Evolutionary conservation across 2,888 invertebrate species (phyloP).

Genomic region (Eupeodes luniger): DNA sequence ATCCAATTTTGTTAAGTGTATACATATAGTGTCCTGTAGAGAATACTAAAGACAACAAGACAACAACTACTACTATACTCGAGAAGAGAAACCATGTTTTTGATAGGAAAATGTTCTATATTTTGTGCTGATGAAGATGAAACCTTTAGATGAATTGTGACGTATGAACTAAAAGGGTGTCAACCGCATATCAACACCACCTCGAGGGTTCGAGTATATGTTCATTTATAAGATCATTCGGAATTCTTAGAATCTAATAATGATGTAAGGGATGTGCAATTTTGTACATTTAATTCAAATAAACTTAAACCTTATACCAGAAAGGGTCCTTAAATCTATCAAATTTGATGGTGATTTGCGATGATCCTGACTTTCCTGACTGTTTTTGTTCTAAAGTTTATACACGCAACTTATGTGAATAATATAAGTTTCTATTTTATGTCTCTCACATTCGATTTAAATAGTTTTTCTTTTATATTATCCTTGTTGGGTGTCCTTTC

Average conservation of each 20-base stretch:
- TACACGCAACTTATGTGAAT: conserved; percentile 28
- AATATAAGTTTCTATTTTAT: conserved; percentile 54
- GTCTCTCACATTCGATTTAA: conserved; percentile 56
- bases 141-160: conserved; percentile 43
- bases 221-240: conserved; percentile 12
- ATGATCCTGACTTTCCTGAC: not conserved
- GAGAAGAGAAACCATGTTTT: not conserved
- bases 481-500: conserved; percentile 50
- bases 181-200: conserved; percentile 16
- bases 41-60: conserved; percentile 7
- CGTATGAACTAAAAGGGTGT: conserved; percentile 40
- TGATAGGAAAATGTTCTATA: conserved; percentile 40
- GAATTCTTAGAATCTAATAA: conserved; percentile 58
- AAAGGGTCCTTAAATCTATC: conserved; percentile 25
- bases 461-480: conserved; percentile 24
- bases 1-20: conserved; percentile 66
- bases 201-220: not conserved
- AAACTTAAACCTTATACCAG: conserved; percentile 30
- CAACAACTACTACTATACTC: not conserved
- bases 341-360: conserved; percentile 25
- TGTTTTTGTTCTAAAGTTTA: not conserved
- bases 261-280: conserved; percentile 57
- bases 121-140: conserved; percentile 58
- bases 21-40: conserved; percentile 8
- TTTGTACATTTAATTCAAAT: conserved; percentile 57